Percentiles rank a stretch among this genome's conserved stretches.
phyloP scores from a whole-genome alignment of 2,888 invertebrate genomes.

The Tinea trinotella region DNA sequence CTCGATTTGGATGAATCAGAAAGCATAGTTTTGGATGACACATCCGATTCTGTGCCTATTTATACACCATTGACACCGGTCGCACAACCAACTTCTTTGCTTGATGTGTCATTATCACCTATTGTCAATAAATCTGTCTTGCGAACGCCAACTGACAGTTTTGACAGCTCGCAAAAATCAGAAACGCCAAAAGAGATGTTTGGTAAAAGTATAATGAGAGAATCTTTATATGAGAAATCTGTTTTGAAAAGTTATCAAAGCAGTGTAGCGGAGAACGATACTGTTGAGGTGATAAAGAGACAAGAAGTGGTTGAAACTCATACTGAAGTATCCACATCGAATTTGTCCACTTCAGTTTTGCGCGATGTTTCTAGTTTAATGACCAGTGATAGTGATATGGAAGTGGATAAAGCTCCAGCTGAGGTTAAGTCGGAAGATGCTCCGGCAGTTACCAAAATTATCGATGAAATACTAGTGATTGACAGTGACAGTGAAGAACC shows the following conservation, averaged over 20 bases:
- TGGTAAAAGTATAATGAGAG: slow-evolving; percentile 31
- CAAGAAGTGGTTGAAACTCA: slow-evolving; percentile 22
- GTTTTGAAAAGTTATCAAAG: slow-evolving; percentile 43
- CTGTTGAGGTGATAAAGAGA: slow-evolving; percentile 23
- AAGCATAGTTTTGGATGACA: slow-evolving; percentile 8
- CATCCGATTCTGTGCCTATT: slow-evolving; percentile 35
- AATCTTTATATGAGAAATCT: slow-evolving; percentile 44
- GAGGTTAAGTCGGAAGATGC: not conserved
- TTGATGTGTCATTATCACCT: slow-evolving; percentile 58
- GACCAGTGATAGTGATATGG: slow-evolving; percentile 54
- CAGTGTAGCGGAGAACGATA: slow-evolving; percentile 33
- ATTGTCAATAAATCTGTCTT: slow-evolving; percentile 56
- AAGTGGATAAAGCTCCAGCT: slow-evolving; percentile 21
- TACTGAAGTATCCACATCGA: slow-evolving; percentile 9
- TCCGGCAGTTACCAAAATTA: too few relatives aligned
- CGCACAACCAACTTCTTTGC: slow-evolving; percentile 33
- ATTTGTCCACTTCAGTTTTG: slow-evolving; percentile 26
- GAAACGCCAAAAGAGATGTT: slow-evolving; percentile 26
- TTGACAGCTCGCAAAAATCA: slow-evolving; percentile 32
- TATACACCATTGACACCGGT: slow-evolving; percentile 53
- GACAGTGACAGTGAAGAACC: not conserved
- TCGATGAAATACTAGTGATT: not conserved
- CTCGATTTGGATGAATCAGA: slow-evolving; percentile 28
- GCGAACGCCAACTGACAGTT: slow-evolving; percentile 44
- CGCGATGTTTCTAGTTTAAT: slow-evolving; percentile 46